Percentiles rank a stretch among this genome's conserved stretches.
phyloP scores from a whole-genome alignment of 30 jellyfish, hydroid and myxozoan species.

The Mastigias papua region DNA sequence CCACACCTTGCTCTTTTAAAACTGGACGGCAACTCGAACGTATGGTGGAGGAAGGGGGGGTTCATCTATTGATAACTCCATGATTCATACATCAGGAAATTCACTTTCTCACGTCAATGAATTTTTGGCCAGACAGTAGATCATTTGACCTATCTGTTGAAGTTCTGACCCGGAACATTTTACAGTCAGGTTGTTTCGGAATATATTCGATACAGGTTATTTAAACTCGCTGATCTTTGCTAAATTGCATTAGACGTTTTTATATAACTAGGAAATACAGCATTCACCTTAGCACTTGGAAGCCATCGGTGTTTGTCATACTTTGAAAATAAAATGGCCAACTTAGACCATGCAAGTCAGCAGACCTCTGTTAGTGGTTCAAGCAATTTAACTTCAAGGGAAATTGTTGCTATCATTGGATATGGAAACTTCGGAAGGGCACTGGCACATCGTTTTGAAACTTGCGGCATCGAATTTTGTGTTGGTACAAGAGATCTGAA shows the following conservation, averaged over 20 bases:
- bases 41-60: no score
- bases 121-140: background rate
- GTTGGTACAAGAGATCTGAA: slow-evolving; percentile 5
- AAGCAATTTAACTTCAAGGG: background rate
- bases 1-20: no score
- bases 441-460: slow-evolving; percentile 37
- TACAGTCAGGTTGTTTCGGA: background rate
- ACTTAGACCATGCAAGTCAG: background rate
- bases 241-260: no score
- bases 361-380: background rate
- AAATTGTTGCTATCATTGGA: slow-evolving; percentile 24
- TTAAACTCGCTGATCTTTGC: background rate
- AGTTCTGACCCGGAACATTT: background rate
- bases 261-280: no score
- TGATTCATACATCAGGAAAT: no score
- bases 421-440: slow-evolving; percentile 77
- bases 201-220: background rate
- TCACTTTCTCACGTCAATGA: no score
- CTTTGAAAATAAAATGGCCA: background rate
- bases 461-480: slow-evolving; percentile 7
- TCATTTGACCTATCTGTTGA: background rate
- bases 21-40: no score
- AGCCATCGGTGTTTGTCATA: background rate
- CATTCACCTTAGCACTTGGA: no score
- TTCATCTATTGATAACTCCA: no score